Evolutionary conservation across 2,797 vertebrate species (phyloP).

Genomic region (Sitta carolinensis): DNA sequence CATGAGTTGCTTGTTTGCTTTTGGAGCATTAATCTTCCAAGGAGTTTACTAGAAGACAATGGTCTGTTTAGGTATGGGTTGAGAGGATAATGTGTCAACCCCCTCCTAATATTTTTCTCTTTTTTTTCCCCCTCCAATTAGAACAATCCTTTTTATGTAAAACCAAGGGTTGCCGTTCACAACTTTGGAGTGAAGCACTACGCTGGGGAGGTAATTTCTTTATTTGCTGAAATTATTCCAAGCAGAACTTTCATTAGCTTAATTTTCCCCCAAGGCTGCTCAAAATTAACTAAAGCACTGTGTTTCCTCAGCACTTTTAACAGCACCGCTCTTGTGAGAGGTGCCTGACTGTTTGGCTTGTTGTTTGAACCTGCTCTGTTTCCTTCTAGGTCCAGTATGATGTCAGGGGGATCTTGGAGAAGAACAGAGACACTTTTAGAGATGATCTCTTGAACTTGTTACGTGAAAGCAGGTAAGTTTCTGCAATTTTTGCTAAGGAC

Average conservation of each 20-base stretch:
- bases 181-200: slow-evolving; percentile 95
- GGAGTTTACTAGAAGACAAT: slow-evolving; percentile 8
- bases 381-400: slow-evolving; percentile 91
- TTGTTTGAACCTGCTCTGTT: not conserved
- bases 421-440: slow-evolving; percentile 95
- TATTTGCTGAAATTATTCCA: slow-evolving; percentile 17
- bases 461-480: slow-evolving; percentile 88
- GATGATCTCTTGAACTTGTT: slow-evolving; percentile 93
- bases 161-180: slow-evolving; percentile 92
- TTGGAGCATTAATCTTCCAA: not conserved
- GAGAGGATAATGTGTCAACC: not conserved
- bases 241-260: slow-evolving; percentile 24
- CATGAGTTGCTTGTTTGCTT: not conserved
- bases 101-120: not conserved
- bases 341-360: not conserved
- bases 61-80: not conserved
- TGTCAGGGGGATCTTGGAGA: slow-evolving; percentile 92
- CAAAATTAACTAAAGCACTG: not conserved
- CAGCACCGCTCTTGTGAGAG: not conserved
- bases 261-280: slow-evolving; percentile 39
- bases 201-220: slow-evolving; percentile 89
- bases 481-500: not conserved
- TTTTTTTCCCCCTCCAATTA: slow-evolving; percentile 59
- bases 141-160: slow-evolving; percentile 96
- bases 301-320: not conserved